Evolutionary conservation across 2,797 vertebrate genomes (phyloP), one percentile per base, ranked within the genome.

Genomic region (Neostethus bicornis): DNA sequence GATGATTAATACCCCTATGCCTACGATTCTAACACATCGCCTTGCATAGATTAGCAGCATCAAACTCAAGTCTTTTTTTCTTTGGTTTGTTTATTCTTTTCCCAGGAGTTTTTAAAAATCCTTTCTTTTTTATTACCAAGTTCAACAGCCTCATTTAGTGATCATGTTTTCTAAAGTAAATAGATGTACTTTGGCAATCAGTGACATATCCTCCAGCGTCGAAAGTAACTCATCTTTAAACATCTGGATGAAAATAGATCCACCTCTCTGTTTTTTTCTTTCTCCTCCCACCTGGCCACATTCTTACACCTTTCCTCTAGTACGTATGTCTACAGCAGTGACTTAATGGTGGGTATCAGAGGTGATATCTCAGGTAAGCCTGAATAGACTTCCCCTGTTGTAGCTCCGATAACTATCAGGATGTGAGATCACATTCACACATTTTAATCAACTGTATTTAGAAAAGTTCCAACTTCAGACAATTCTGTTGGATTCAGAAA

Each of bases 1-100:
- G 61, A 77, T 88, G 85, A 91, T 90, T 85, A 89, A 89, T 90
- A 82, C 71, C 76, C 80, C 77, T 88, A 85, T 90, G 90, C 91
- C 91, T 89, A 87, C 90, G 86, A 80, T 71, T 85, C 52, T 83
- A 83, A 88, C 87, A 86, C 85, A 83, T 81, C 68, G 74, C 65
- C 56, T 56, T 10, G 43, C 44, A 34, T 75, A 66, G 67, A 80
- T 85, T 48, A 61, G 58, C 73, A 57, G 53, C 80, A 63, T 46
- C 35, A 57, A 46, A 55, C 51, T 39, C 55, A 14, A 21, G 29
- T 31, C 29, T 31, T 29, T 29, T 31, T 31, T 12, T 31, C 20
- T n/a, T 35, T 5, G 14, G 32, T n/a, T 14, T 35, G 32, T 31
- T 31, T 31, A 12, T n/a, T 14, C n/a, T 14, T 35, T n/a, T 35